phyloP scores from a whole-genome alignment of 2,113 vertebrate genomes.

The Larimichthys polyactis region DNA sequence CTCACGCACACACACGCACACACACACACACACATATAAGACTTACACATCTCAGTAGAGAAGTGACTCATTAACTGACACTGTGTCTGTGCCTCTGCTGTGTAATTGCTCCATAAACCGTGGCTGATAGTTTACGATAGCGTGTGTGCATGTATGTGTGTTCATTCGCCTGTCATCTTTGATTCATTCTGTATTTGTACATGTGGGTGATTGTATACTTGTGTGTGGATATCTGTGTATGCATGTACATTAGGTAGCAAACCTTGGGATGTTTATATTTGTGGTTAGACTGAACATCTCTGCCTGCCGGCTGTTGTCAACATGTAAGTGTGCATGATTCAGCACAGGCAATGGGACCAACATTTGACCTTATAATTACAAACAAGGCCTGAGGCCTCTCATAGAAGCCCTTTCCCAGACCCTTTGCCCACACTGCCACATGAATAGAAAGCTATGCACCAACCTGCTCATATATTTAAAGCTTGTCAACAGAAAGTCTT shows the following conservation, averaged over 20 bases:
- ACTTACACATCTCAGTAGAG: slow-evolving; percentile 13
- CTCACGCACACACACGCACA: background rate
- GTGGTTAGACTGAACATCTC: background rate
- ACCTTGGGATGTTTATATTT: slow-evolving; percentile 3
- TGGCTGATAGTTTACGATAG: background rate
- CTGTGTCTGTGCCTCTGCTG: slow-evolving; percentile 12
- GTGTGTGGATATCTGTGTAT: slow-evolving; percentile 13
- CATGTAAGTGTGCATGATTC: background rate
- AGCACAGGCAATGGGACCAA: slow-evolving; percentile 2
- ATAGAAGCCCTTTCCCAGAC: background rate
- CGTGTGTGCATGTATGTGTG: slow-evolving; percentile 1
- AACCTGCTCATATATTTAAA: background rate
- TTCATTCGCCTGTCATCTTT: background rate
- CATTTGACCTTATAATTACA: background rate
- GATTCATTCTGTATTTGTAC: slow-evolving; percentile 5
- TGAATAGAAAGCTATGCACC: background rate
- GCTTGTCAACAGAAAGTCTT: background rate
- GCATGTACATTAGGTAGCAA: background rate
- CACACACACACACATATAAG: background rate
- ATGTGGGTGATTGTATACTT: background rate
- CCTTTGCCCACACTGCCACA: background rate
- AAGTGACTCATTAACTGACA: slow-evolving; percentile 37
- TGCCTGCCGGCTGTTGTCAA: background rate
- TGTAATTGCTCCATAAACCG: slow-evolving; percentile 3
- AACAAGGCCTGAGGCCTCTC: background rate